Evolutionary conservation across 2,113 vertebrate species (phyloP).

Genomic region (Turdus rufiventris): DNA sequence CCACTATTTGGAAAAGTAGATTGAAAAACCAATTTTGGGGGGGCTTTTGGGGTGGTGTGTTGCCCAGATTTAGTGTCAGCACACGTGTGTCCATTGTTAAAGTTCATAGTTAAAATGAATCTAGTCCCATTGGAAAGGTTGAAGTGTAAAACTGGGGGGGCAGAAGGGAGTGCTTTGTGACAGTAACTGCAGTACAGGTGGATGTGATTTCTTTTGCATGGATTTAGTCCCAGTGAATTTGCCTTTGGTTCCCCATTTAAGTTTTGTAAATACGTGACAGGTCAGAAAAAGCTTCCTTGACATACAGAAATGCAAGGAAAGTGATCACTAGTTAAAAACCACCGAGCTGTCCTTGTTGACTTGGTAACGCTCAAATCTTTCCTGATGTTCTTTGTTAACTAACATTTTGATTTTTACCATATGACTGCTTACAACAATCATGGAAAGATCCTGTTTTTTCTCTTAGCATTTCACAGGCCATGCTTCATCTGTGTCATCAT

Average conservation of each 20-base stretch:
- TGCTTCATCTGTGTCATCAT: constrained; percentile 87
- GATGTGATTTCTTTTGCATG: background rate
- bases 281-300: background rate
- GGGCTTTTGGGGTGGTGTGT: background rate
- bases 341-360: background rate
- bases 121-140: background rate
- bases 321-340: background rate
- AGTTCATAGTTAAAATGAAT: background rate
- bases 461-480: constrained; percentile 95
- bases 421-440: background rate
- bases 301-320: background rate
- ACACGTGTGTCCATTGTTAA: background rate
- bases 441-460: constrained; percentile 4
- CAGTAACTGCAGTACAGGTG: background rate
- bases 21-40: background rate
- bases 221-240: background rate
- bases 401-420: background rate
- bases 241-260: background rate
- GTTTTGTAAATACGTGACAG: background rate
- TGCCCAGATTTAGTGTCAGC: background rate
- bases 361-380: background rate
- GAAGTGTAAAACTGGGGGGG: background rate
- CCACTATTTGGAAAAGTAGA: background rate
- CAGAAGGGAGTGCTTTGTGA: background rate
- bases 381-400: background rate